Conservation (phyloP, 2,113 vertebrate species). For the Blennius ocellaris region DNA sequence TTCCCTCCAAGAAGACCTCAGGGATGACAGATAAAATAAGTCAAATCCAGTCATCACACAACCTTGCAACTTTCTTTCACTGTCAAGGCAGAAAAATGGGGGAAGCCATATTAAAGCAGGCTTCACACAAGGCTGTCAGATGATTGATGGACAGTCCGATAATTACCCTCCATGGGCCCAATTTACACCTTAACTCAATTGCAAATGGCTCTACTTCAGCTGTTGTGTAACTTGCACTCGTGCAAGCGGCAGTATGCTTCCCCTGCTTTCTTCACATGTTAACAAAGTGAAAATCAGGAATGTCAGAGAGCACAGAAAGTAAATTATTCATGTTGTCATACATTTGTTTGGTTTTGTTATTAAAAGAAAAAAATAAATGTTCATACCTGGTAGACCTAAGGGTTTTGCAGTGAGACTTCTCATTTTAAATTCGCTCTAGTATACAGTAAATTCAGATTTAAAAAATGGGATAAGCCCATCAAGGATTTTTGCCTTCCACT, state of each 20-base stretch:
- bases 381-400: too few relatives aligned
- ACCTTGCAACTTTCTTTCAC: not conserved
- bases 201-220: slow-evolving; percentile 21
- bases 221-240: not conserved
- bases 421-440: too few relatives aligned
- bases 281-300: slow-evolving; percentile 10
- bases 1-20: slow-evolving; percentile 27
- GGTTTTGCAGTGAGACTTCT: too few relatives aligned
- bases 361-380: too few relatives aligned
- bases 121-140: slow-evolving; percentile 33
- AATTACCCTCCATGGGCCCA: slow-evolving; percentile 46
- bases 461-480: too few relatives aligned
- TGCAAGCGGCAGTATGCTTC: not conserved
- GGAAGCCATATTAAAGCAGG: slow-evolving; percentile 1
- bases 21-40: slow-evolving; percentile 42
- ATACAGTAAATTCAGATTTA: too few relatives aligned
- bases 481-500: too few relatives aligned
- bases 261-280: not conserved
- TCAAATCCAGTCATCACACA: slow-evolving; percentile 44
- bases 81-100: not conserved
- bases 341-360: too few relatives aligned
- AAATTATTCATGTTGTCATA: too few relatives aligned
- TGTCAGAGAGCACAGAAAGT: not conserved
- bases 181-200: slow-evolving; percentile 29
- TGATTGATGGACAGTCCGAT: slow-evolving; percentile 53